These are phyloP conservation scores for Autographa gamma DNA, from an alignment of 2,888 invertebrate species.

Conservation along the genomic window DNA sequence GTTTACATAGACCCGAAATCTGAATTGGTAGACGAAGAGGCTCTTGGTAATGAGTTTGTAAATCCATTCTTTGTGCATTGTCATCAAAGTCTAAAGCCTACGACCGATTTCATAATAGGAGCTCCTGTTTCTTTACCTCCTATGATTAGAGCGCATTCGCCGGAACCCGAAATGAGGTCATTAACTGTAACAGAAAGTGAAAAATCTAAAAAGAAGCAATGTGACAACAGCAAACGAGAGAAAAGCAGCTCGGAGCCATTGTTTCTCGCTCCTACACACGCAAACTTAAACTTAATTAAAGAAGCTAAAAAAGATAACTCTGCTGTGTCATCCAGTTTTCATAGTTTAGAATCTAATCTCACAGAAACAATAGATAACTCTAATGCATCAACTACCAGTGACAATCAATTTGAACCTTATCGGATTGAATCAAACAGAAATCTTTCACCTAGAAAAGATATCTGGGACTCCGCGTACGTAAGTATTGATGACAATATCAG, in stretches of 20 bases:
- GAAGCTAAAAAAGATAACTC: slow-evolving; percentile 53
- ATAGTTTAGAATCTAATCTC: slow-evolving; percentile 74
- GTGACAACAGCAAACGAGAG: slow-evolving; percentile 40
- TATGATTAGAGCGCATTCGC: slow-evolving; percentile 73
- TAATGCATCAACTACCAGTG: slow-evolving; percentile 63
- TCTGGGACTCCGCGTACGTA: slow-evolving; percentile 88
- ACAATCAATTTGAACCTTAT: slow-evolving; percentile 63
- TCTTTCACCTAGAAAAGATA: slow-evolving; percentile 79
- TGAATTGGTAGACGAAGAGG: slow-evolving; percentile 64
- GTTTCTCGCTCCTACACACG: slow-evolving; percentile 64
- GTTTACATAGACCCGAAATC: slow-evolving; percentile 69
- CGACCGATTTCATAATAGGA: slow-evolving; percentile 85
- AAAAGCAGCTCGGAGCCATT: slow-evolving; percentile 48
- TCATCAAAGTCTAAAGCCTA: slow-evolving; percentile 66
- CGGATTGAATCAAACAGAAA: slow-evolving; percentile 64
- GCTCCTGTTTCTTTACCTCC: slow-evolving; percentile 86
- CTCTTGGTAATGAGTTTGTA: slow-evolving; percentile 74
- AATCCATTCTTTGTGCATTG: slow-evolving; percentile 81
- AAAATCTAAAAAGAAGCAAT: slow-evolving; percentile 34
- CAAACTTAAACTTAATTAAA: slow-evolving; percentile 44
- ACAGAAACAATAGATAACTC: slow-evolving; percentile 68
- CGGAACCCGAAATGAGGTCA: slow-evolving; percentile 74
- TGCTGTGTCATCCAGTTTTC: slow-evolving; percentile 68
- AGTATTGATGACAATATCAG: slow-evolving; percentile 86
- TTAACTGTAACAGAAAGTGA: slow-evolving; percentile 64